Percentiles rank a stretch among this genome's conserved stretches.
Conservation (phyloP, 2,113 vertebrate species). For the Vidua chalybeata region DNA sequence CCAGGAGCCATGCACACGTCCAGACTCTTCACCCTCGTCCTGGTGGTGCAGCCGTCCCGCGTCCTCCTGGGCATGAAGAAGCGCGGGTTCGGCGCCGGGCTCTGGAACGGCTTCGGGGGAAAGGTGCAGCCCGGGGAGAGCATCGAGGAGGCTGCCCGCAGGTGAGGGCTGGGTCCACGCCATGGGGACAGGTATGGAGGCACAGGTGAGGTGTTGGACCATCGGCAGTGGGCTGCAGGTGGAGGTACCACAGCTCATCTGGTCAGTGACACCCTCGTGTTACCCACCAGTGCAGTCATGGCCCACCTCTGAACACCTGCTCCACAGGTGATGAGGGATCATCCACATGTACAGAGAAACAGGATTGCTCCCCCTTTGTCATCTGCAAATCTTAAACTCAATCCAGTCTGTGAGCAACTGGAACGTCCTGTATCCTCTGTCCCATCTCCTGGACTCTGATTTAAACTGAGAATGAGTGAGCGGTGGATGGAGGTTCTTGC, state of each 20-base stretch:
- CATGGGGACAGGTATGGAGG: neutral
- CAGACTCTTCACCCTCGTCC: constrained; percentile 86
- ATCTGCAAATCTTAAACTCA: neutral
- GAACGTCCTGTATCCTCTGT: neutral
- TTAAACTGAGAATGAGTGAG: neutral
- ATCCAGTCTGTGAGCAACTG: neutral
- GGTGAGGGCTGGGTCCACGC: constrained; percentile 62
- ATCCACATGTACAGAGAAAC: fast-evolving
- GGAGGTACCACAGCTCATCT: fast-evolving
- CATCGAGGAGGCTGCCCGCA: constrained; percentile 86
- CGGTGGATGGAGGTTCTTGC: neutral
- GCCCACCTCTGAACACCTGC: neutral
- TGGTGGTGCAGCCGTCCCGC: constrained; percentile 84
- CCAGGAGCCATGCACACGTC: constrained; percentile 73
- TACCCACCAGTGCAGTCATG: fast-evolving
- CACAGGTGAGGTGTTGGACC: no score
- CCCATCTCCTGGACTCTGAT: neutral
- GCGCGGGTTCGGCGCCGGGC: constrained; percentile 88
- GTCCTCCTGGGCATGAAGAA: constrained; percentile 97
- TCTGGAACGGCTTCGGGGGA: constrained; percentile 96
- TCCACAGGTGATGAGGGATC: neutral
- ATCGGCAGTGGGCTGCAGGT: neutral
- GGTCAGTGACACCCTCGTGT: fast-evolving
- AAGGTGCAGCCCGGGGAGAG: constrained; percentile 89
- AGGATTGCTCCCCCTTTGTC: neutral